A percentile compares a stretch with the other conserved stretches of the same genome.
Evolutionary conservation across 1,140 invertebrate genomes (phyloP).

Genomic region (Caenorhabditis brenneri): DNA sequence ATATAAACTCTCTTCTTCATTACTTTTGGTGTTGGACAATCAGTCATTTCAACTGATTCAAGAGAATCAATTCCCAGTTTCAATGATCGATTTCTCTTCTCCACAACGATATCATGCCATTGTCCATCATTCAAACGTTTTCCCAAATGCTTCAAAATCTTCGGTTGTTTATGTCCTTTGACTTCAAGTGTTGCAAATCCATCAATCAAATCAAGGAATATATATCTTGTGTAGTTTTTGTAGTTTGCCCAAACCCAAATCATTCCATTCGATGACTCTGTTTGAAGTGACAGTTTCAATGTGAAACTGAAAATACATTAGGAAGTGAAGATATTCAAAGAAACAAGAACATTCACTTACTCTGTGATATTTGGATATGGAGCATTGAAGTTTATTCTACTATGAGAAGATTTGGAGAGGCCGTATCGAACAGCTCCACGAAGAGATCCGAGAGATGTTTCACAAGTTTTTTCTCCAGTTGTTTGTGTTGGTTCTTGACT

Average conservation of each 20-base stretch:
- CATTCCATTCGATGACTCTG: constrained; percentile 59
- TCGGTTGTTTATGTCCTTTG: constrained; percentile 63
- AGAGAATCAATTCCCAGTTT: constrained; percentile 60
- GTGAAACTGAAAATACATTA: constrained; percentile 60
- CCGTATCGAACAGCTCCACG: constrained; percentile 62
- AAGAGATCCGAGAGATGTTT: constrained; percentile 2
- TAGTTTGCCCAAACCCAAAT: constrained; percentile 70
- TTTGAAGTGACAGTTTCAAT: constrained; percentile 58
- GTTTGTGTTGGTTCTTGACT: neutral
- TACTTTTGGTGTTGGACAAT: constrained; percentile 65
- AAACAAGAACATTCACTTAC: no score
- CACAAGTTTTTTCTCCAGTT: neutral
- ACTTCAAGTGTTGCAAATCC: constrained; percentile 60
- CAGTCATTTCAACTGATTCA: constrained; percentile 51
- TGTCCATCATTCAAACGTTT: constrained; percentile 63
- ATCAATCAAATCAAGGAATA: constrained; percentile 61
- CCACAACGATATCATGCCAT: constrained; percentile 64
- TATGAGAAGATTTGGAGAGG: constrained; percentile 61
- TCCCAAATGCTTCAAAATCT: constrained; percentile 54
- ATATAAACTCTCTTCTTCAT: constrained; percentile 67
- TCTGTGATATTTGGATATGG: constrained; percentile 65
- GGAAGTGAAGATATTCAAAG: no score
- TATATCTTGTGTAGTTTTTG: constrained; percentile 69
- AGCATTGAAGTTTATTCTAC: constrained; percentile 63
- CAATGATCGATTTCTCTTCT: constrained; percentile 53